Conservation (phyloP, 2,797 vertebrate genomes). For the Notolepis coatsorum region DNA sequence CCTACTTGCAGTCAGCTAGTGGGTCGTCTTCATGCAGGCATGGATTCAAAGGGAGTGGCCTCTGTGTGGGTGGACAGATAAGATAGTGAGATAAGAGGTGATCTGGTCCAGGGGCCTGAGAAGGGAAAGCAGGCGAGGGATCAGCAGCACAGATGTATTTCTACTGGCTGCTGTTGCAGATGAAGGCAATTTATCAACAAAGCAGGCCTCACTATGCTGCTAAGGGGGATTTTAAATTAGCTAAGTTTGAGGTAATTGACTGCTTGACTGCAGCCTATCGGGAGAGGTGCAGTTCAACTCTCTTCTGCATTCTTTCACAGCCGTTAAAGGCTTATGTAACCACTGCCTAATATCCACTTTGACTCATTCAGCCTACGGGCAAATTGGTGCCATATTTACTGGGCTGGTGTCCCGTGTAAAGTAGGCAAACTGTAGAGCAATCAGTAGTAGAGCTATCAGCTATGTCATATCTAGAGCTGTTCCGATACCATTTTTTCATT, state of each 20-base stretch:
- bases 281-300: constrained; percentile 56
- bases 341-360: constrained; percentile 33
- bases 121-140: background rate
- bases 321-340: constrained; percentile 52
- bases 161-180: constrained; percentile 13
- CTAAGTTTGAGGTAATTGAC: constrained; percentile 12
- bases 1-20: background rate
- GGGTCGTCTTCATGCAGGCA: background rate
- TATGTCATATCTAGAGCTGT: too few relatives aligned
- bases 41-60: constrained; percentile 28
- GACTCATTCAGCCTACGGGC: constrained; percentile 23
- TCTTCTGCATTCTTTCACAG: constrained; percentile 57
- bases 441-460: constrained; percentile 23
- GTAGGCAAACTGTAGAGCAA: constrained; percentile 13
- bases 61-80: background rate
- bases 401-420: constrained; percentile 1
- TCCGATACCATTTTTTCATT: too few relatives aligned
- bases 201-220: background rate
- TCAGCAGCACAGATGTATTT: background rate
- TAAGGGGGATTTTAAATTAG: background rate
- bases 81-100: constrained; percentile 24
- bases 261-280: constrained; percentile 49
- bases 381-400: constrained; percentile 16
- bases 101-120: background rate
- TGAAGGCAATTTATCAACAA: background rate